A percentile compares a stretch with the other conserved stretches of the same genome.
Conservation (phyloP, 2,113 vertebrate species). For the Patagioenas fasciata region DNA sequence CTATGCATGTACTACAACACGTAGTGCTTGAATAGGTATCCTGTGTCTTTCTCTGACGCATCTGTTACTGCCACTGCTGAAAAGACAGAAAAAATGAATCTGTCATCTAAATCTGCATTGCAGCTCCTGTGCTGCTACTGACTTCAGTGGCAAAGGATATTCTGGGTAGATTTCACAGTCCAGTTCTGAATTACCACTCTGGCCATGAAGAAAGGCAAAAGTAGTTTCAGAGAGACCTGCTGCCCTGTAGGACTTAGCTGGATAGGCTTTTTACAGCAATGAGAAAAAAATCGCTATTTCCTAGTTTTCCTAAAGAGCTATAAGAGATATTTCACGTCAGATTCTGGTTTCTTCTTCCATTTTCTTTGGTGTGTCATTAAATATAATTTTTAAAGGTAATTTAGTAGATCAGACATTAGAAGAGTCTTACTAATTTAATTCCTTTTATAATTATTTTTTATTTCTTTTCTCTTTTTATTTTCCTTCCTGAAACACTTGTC, state of each 20-base stretch:
- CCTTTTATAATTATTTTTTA: neutral
- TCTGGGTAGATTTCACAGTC: neutral
- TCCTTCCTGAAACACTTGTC: neutral
- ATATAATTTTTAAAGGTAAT: neutral
- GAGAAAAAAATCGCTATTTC: neutral
- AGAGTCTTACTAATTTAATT: neutral
- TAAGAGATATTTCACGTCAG: neutral
- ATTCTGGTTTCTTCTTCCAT: neutral
- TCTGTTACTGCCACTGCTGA: neutral
- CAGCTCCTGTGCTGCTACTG: neutral
- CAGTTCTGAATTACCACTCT: neutral
- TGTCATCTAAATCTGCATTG: neutral
- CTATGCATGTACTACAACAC: rapidly evolving
- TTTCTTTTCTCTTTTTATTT: neutral
- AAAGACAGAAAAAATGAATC: neutral
- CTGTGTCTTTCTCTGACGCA: neutral
- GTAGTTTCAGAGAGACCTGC: neutral
- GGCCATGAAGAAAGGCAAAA: neutral
- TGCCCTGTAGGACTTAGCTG: neutral
- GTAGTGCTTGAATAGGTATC: neutral
- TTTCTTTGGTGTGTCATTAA: neutral
- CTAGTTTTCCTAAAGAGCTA: neutral
- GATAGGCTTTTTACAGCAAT: neutral
- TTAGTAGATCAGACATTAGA: neutral
- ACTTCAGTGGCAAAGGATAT: neutral